phyloP scores from a whole-genome alignment of 2,113 vertebrate genomes.

The Glaucomys volans region DNA sequence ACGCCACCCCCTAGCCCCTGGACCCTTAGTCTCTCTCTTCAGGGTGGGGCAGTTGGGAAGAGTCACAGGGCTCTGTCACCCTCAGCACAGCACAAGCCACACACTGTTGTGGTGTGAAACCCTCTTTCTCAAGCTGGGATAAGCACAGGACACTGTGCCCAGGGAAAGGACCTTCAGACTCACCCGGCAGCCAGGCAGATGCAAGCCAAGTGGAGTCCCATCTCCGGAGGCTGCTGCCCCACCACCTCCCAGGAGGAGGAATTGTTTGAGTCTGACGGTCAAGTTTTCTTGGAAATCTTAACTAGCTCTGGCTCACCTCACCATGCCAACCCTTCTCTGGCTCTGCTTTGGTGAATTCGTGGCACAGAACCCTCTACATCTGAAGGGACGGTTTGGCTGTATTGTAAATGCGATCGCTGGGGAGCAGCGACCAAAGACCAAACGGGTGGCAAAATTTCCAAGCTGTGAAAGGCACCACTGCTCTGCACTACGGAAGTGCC shows the following conservation, averaged over 20 bases:
- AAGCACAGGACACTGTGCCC: neutral
- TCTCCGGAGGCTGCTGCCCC: neutral
- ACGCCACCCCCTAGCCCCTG: rapidly evolving
- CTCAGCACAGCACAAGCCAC: rapidly evolving
- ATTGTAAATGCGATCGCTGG: neutral
- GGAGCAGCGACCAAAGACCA: neutral
- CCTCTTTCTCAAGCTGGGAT: neutral
- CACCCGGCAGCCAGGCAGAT: rapidly evolving
- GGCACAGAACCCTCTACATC: neutral
- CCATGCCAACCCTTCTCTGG: neutral
- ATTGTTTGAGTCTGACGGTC: neutral
- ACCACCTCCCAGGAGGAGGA: neutral
- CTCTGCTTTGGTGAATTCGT: neutral
- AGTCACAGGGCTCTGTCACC: neutral
- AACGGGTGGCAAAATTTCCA: neutral
- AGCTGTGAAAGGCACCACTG: neutral
- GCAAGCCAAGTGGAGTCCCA: neutral
- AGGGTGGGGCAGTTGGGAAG: neutral
- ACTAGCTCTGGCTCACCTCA: neutral
- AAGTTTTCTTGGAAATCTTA: neutral
- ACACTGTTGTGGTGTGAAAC: rapidly evolving
- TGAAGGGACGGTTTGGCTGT: neutral
- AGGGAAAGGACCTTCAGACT: neutral
- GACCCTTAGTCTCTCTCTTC: neutral
- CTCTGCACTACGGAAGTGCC: neutral